Percentiles rank a stretch among this genome's conserved stretches.
Evolutionary conservation across 2,797 vertebrate species (phyloP).

Genomic region (Mus caroli): DNA sequence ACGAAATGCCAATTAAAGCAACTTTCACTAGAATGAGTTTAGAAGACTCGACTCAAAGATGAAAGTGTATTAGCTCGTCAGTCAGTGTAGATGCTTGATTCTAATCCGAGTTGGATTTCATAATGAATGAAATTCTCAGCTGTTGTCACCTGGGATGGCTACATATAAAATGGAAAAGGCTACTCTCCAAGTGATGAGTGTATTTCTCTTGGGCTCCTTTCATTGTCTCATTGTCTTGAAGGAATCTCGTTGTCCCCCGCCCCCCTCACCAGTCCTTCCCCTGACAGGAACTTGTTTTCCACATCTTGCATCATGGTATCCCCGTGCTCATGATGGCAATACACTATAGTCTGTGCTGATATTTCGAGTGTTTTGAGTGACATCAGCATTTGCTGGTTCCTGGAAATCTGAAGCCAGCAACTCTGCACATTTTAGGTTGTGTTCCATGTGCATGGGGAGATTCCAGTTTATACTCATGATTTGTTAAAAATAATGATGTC

Average conservation of each 20-base stretch:
- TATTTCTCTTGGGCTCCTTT: no score
- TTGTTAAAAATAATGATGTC: neutral
- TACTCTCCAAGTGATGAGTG: neutral
- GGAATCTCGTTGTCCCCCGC: rapidly evolving
- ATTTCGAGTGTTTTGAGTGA: neutral
- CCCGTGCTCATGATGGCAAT: neutral
- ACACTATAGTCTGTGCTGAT: neutral
- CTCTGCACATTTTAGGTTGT: neutral
- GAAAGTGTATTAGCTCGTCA: neutral
- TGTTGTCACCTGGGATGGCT: neutral
- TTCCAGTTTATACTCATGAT: neutral
- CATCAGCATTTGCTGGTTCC: neutral
- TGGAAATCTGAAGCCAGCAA: neutral
- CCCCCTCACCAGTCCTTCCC: neutral
- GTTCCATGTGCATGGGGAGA: constrained; percentile 23
- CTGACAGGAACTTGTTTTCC: neutral
- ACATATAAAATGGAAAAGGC: neutral
- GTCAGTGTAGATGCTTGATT: neutral
- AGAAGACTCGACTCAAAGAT: constrained; percentile 57
- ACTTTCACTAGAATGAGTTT: constrained; percentile 71
- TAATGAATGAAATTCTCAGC: constrained; percentile 22
- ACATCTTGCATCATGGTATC: neutral
- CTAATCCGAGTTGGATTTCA: constrained; percentile 56
- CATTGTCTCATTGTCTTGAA: no score
- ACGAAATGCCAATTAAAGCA: constrained; percentile 78